Conservation (phyloP, 2,113 vertebrate species). For the Percina caprodes region DNA sequence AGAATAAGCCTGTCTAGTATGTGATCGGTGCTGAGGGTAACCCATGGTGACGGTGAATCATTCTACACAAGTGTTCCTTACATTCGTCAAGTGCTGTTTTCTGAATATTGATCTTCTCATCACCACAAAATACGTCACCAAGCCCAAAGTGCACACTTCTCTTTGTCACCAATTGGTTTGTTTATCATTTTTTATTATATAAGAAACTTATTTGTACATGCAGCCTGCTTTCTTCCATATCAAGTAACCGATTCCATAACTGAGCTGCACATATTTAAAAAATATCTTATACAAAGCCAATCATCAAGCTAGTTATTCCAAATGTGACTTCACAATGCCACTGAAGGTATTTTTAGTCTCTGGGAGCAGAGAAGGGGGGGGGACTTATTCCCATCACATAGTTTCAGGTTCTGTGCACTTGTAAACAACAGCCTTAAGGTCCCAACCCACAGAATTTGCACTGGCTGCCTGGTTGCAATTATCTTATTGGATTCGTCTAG, state of each 20-base stretch:
- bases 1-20: too few species aligned
- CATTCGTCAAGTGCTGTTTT: neutral
- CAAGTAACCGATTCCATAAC: neutral
- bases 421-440: conserved; percentile 50
- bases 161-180: neutral
- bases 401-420: conserved; percentile 6
- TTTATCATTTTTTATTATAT: too few species aligned
- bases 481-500: conserved; percentile 38
- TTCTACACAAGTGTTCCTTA: neutral
- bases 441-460: conserved; percentile 32
- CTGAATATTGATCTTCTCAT: neutral
- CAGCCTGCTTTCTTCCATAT: neutral
- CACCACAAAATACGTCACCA: neutral
- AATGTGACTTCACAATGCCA: too few species aligned
- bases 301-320: neutral
- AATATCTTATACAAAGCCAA: neutral
- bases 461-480: conserved; percentile 67
- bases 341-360: conserved; percentile 40
- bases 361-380: neutral
- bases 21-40: too few species aligned
- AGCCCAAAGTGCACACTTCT: neutral
- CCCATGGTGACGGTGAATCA: too few species aligned
- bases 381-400: conserved; percentile 49
- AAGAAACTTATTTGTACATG: neutral
- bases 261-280: neutral